A percentile compares a stretch with the other conserved stretches of the same genome.
Conservation (phyloP, 2,797 vertebrate species). For the Gobionotothen gibberifrons region DNA sequence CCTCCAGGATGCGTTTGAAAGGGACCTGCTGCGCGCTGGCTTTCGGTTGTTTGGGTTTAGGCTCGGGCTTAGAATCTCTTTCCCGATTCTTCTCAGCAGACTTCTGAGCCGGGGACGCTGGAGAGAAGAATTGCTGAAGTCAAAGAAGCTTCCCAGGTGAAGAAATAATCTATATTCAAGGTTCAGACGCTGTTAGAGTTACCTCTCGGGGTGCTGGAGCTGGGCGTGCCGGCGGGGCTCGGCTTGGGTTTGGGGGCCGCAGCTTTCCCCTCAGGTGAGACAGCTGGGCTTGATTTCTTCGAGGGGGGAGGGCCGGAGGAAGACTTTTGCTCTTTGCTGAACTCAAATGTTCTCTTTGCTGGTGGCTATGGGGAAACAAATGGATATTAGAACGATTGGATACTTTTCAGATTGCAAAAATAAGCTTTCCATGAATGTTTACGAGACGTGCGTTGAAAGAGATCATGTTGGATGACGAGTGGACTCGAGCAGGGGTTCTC, state of each 20-base stretch:
- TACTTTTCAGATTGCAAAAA: too few relatives aligned
- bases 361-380: slow-evolving; percentile 64
- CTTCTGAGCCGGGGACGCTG: slow-evolving; percentile 68
- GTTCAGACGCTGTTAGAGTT: not conserved
- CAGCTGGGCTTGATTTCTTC: slow-evolving; percentile 77
- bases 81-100: slow-evolving; percentile 70
- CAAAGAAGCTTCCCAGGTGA: not conserved
- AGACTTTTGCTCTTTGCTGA: slow-evolving; percentile 85
- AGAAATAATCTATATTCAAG: not conserved
- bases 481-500: not conserved
- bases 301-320: slow-evolving; percentile 55
- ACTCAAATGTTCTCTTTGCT: slow-evolving; percentile 90
- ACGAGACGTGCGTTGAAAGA: not conserved
- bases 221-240: slow-evolving; percentile 73
- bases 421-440: too few relatives aligned
- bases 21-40: slow-evolving; percentile 64
- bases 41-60: slow-evolving; percentile 63
- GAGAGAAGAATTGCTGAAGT: not conserved
- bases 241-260: slow-evolving; percentile 69
- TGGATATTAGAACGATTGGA: too few relatives aligned
- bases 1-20: slow-evolving; percentile 84
- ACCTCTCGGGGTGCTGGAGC: slow-evolving; percentile 81
- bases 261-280: slow-evolving; percentile 72
- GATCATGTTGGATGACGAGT: not conserved
- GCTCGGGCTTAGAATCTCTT: slow-evolving; percentile 61